These are phyloP conservation scores for Antennarius maculatus DNA, from an alignment of 2,797 vertebrate genomes.

Conservation along the genomic window DNA sequence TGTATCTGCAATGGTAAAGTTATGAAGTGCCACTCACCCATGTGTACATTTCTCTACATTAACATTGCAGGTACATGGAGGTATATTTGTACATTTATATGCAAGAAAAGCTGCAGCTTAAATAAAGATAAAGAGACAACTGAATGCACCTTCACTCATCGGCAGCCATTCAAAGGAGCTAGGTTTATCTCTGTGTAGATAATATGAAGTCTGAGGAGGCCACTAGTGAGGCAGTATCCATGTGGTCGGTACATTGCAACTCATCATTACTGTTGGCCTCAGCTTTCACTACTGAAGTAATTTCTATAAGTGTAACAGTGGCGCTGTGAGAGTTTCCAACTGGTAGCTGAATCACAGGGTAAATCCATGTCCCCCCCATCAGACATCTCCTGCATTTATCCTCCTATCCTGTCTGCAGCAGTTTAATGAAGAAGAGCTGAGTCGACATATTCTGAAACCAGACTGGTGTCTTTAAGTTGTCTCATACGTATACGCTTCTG, in stretches of 20 bases:
- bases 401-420: constrained; percentile 31
- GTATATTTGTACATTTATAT: neutral
- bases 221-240: constrained; percentile 48
- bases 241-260: constrained; percentile 64
- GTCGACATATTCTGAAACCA: constrained; percentile 58
- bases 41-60: neutral
- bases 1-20: constrained; percentile 2
- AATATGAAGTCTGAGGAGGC: constrained; percentile 57
- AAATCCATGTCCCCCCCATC: constrained; percentile 46
- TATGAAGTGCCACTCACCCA: neutral
- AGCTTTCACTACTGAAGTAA: constrained; percentile 51
- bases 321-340: constrained; percentile 51
- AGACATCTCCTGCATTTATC: constrained; percentile 53
- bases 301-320: constrained; percentile 65
- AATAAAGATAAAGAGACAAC: constrained; percentile 20
- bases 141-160: constrained; percentile 5
- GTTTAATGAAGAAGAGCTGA: constrained; percentile 46
- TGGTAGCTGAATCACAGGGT: constrained; percentile 61
- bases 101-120: constrained; percentile 14
- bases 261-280: constrained; percentile 70
- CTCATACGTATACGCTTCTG: constrained; percentile 23
- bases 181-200: constrained; percentile 60
- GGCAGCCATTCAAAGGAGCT: constrained; percentile 35
- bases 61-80: neutral
- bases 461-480: constrained; percentile 55